phyloP scores from a whole-genome alignment of 2,888 invertebrate genomes.

The Mechanitis messenoides region DNA sequence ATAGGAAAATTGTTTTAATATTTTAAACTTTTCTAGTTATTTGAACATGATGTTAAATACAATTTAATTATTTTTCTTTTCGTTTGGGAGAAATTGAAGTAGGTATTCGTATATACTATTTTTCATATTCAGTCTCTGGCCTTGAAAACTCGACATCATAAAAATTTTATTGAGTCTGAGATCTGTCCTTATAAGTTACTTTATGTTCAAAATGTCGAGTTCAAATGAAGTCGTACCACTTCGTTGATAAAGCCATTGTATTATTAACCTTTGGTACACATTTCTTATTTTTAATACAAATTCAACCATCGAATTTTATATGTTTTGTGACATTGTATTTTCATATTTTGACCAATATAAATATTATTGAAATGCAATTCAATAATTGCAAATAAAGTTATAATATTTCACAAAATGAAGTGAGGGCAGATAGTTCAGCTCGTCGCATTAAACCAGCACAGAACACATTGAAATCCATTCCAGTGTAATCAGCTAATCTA shows the following conservation, averaged over 20 bases:
- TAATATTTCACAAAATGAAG: background rate
- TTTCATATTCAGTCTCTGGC: no score
- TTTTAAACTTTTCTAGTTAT: background rate
- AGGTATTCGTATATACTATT: no score
- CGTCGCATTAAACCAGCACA: background rate
- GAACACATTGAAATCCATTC: slow-evolving; percentile 11
- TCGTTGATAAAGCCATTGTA: slow-evolving; percentile 53
- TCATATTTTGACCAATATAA: no score
- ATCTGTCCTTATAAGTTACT: no score
- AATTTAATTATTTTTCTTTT: background rate
- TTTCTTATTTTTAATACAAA: background rate
- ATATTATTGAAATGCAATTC: background rate
- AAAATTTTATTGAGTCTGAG: no score
- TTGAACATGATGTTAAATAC: background rate
- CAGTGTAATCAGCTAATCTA: slow-evolving; percentile 15
- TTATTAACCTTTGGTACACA: slow-evolving; percentile 26
- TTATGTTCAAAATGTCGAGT: background rate
- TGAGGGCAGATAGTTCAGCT: no score
- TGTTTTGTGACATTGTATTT: background rate
- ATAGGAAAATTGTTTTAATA: slow-evolving; percentile 2
- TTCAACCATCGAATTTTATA: background rate
- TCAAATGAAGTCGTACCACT: slow-evolving; percentile 53
- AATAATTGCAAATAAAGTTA: no score
- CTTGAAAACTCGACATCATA: no score
- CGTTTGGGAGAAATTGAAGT: no score